Base-by-base conservation (phyloP, 2,797 vertebrate species). In the Leptoclinus maculatus region DNA sequence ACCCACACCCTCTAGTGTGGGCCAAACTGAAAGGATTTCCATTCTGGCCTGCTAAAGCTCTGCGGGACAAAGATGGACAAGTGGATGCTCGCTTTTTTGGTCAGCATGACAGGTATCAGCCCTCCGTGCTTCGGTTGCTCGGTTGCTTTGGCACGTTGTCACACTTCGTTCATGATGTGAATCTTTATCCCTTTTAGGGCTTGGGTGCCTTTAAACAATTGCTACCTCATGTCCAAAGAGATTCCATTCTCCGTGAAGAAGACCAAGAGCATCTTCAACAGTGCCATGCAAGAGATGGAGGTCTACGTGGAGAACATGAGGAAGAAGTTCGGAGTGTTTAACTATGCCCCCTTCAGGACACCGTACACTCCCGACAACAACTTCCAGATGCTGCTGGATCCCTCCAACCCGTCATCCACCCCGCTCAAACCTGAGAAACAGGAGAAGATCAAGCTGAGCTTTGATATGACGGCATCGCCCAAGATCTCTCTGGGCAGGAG, bases 181-280 rank as follows among this genome's bases (percentile, higher is more conserved):
- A 11, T 86, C 87, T 92, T 27, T 69, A 9, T 89, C 71, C 79
- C 78, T 7, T 7, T 3, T 89, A 99, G 98, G 93, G 98, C 98
- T 81, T 99, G 98, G 98, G 98, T 99, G 93, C 98, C 98, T 86
- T 96, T 99, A 93, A 99, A 99, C 95, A 99, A 99, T 91, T 99
- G 98, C 96, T 99, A 99, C 97, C 98, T 99, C 96, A 99, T 99
- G 98, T 99, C 98, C 88, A 99, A 99, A 96, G 98, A 99, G 96
- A 99, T 99, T 81, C 98, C 98, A 76, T 99, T 99, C 95, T 99
- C 98, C 90, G 98, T 99, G 90, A 99, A 99, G 95, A 99, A 99
- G 96, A 99, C 98, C 67, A 99, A 99, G 95, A 99, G 98, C 95
- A 99, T 99, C 93, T 99, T 99, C 91, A 99, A 99, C 93, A 99